A percentile compares a stretch with the other conserved stretches of the same genome.
Evolutionary conservation across 92 coral and sea anemone species (phyloP).

Genomic region (Muricea muricata): DNA sequence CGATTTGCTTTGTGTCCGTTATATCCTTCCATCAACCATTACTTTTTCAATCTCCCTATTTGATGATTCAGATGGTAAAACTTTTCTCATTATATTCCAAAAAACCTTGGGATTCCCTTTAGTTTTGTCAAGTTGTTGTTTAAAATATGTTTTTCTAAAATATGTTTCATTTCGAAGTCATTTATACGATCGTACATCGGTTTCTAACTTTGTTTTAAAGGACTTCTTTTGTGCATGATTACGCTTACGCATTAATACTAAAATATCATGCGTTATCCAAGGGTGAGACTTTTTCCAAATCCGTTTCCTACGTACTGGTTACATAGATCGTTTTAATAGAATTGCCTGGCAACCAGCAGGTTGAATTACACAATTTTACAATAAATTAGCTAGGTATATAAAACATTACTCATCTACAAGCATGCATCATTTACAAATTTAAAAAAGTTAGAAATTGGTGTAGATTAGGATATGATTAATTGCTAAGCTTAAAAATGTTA

Average conservation of each 20-base stretch:
- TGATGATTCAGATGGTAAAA: not conserved
- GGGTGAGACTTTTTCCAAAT: not conserved
- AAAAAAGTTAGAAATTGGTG: no score
- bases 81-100: not conserved
- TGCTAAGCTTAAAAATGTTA: no score
- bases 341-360: no score
- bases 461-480: no score
- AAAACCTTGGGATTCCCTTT: not conserved
- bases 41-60: not conserved
- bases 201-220: not conserved
- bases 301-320: not conserved
- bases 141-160: not conserved
- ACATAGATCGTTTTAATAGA: no score
- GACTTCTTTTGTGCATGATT: constrained; percentile 8
- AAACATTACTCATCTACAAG: no score
- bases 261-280: not conserved
- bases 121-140: not conserved
- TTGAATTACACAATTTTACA: no score
- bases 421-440: no score
- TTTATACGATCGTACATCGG: not conserved
- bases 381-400: no score
- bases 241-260: constrained; percentile 17
- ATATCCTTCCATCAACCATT: no score
- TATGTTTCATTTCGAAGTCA: not conserved
- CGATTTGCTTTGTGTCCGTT: not conserved